These are phyloP conservation scores for Aphelenchoides avenae DNA, from an alignment of 1,140 invertebrate genomes.

Conservation along the genomic window DNA sequence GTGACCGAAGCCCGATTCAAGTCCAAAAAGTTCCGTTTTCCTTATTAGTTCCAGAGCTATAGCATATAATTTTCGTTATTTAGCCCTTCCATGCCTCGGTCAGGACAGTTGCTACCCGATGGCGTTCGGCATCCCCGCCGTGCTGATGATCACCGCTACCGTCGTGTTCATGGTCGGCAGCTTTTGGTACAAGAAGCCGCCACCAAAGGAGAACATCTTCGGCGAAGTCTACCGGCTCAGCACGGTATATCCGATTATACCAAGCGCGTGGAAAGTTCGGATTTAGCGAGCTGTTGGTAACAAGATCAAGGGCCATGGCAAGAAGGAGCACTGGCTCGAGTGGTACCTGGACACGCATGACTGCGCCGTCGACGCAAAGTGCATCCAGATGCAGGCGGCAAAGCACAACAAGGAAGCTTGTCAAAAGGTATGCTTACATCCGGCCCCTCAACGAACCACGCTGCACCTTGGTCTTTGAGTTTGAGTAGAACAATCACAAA, in stretches of 20 bases:
- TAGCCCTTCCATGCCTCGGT: conserved; percentile 74
- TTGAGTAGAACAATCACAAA: too few relatives aligned
- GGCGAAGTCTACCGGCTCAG: conserved; percentile 14
- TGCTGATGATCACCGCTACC: conserved; percentile 76
- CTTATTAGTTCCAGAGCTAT: too few relatives aligned
- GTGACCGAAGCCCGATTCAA: too few relatives aligned
- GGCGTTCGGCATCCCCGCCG: conserved; percentile 83
- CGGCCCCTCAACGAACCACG: neutral
- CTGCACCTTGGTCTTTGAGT: too few relatives aligned
- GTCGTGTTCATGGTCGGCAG: conserved; percentile 71
- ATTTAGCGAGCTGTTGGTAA: conserved; percentile 60
- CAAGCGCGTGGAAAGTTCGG: conserved; percentile 71
- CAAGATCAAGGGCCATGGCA: conserved; percentile 58
- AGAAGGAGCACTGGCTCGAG: conserved; percentile 73
- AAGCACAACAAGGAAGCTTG: conserved; percentile 29
- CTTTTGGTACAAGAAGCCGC: conserved; percentile 66
- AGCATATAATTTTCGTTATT: too few relatives aligned
- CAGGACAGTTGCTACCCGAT: conserved; percentile 77
- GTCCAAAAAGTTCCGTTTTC: too few relatives aligned
- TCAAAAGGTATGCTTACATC: conserved; percentile 28
- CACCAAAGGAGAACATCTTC: conserved; percentile 24
- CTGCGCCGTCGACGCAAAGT: conserved; percentile 66
- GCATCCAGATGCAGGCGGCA: conserved; percentile 17
- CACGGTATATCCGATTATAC: too few relatives aligned
- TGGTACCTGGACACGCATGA: conserved; percentile 66